Conservation (phyloP, 2,888 invertebrate species). For the Hedya salicella region DNA sequence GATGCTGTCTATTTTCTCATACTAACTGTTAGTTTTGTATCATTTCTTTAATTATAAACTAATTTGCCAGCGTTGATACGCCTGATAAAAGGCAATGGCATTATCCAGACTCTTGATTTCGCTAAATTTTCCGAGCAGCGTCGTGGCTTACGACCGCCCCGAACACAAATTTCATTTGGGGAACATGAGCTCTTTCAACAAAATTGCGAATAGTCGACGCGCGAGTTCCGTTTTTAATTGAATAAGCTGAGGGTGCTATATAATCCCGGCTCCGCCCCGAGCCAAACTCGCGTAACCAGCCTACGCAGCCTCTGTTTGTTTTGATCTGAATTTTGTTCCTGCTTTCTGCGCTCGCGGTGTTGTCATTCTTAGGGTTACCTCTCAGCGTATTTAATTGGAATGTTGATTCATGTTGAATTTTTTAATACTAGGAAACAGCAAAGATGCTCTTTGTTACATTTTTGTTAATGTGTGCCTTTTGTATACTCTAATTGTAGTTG, state of each 20-base stretch:
- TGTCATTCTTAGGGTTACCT: slow-evolving; percentile 46
- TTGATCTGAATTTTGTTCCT: slow-evolving; percentile 59
- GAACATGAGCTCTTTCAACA: slow-evolving; percentile 59
- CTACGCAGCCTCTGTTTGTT: slow-evolving; percentile 59
- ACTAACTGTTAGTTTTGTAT: not conserved
- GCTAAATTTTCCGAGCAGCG: slow-evolving; percentile 37
- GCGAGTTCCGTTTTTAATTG: slow-evolving; percentile 72
- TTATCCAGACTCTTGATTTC: slow-evolving; percentile 32
- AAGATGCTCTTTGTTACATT: too few species aligned
- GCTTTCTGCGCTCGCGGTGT: slow-evolving; percentile 56
- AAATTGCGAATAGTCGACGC: slow-evolving; percentile 64
- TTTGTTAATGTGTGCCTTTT: too few species aligned
- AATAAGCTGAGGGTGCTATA: slow-evolving; percentile 72
- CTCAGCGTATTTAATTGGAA: slow-evolving; percentile 5
- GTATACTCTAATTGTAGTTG: too few species aligned
- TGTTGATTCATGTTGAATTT: not conserved
- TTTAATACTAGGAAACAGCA: too few species aligned
- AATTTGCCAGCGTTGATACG: not conserved
- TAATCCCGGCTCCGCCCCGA: slow-evolving; percentile 65
- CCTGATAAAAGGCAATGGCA: slow-evolving; percentile 13
- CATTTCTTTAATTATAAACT: slow-evolving; percentile 10
- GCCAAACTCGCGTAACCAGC: slow-evolving; percentile 60
- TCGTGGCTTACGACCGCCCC: slow-evolving; percentile 43
- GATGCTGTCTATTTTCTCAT: too few species aligned
- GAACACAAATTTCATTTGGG: slow-evolving; percentile 62